Conservation (phyloP, 2,888 invertebrate species). For the Galeruca laticollis region DNA sequence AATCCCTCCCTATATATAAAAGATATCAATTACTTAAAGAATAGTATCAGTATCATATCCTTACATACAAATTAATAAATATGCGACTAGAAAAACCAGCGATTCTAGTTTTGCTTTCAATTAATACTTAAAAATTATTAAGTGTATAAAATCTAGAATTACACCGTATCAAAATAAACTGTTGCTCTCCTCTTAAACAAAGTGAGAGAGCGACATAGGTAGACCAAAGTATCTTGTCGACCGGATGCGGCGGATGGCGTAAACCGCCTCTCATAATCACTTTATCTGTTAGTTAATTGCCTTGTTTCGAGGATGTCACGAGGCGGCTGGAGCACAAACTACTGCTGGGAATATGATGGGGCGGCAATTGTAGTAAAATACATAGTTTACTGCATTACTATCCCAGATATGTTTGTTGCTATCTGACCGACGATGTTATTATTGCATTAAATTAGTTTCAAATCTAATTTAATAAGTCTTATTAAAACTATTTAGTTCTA, state of each 20-base stretch:
- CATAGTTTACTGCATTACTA: not conserved
- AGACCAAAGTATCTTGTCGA: conserved; percentile 25
- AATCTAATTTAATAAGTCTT: too few relatives aligned
- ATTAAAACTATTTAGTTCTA: too few relatives aligned
- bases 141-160: not conserved
- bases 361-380: conserved; percentile 1
- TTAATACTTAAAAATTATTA: not conserved
- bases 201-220: conserved; percentile 4
- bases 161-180: conserved; percentile 11
- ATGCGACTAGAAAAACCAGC: too few relatives aligned
- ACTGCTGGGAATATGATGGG: conserved; percentile 20
- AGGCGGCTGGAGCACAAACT: conserved; percentile 26
- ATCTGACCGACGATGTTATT: not conserved
- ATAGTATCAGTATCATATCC: too few relatives aligned
- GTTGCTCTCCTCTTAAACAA: conserved; percentile 5
- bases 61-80: too few relatives aligned
- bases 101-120: too few relatives aligned
- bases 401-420: conserved; percentile 3
- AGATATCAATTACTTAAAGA: too few relatives aligned
- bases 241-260: conserved; percentile 31
- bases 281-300: conserved; percentile 60
- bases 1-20: too few relatives aligned
- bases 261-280: conserved; percentile 56
- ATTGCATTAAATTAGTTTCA: not conserved
- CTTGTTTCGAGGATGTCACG: conserved; percentile 55